Evolutionary conservation across 2,113 vertebrate genomes (phyloP).

Genomic region (Eulemur macaco): DNA sequence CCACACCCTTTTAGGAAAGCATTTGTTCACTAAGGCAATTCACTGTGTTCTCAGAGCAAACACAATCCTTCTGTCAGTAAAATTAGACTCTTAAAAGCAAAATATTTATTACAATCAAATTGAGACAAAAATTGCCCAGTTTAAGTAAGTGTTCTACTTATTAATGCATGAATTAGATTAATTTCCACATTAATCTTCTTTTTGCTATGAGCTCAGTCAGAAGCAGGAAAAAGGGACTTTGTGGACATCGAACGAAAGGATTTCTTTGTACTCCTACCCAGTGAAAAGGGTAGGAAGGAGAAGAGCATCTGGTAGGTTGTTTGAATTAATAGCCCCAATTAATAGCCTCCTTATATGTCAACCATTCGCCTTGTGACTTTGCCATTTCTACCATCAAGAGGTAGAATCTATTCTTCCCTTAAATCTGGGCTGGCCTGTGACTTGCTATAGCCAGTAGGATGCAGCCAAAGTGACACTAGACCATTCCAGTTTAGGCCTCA

Average conservation of each 20-base stretch:
- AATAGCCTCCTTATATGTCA: not conserved
- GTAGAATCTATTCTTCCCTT: not conserved
- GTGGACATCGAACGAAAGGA: not conserved
- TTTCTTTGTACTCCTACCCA: not conserved
- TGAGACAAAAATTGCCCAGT: constrained; percentile 14
- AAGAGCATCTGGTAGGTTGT: not conserved
- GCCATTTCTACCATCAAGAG: not conserved
- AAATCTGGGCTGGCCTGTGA: not conserved
- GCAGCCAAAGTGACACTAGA: not conserved
- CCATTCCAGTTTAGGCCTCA: not conserved
- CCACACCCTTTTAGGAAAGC: not conserved
- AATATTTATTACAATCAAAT: constrained; percentile 36
- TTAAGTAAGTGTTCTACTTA: constrained; percentile 55
- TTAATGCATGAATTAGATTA: constrained; percentile 39
- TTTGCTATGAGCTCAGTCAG: not conserved
- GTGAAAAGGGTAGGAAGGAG: not conserved
- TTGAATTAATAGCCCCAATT: not conserved
- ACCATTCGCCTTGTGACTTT: not conserved
- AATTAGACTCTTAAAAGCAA: not conserved
- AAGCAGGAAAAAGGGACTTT: constrained; percentile 3
- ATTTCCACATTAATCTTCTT: constrained; percentile 42
- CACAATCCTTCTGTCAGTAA: not conserved
- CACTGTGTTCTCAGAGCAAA: not conserved
- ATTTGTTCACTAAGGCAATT: not conserved
- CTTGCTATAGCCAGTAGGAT: not conserved